Evolutionary conservation across 2,888 invertebrate genomes (phyloP).

Genomic region (Cryptus viduatorius): DNA sequence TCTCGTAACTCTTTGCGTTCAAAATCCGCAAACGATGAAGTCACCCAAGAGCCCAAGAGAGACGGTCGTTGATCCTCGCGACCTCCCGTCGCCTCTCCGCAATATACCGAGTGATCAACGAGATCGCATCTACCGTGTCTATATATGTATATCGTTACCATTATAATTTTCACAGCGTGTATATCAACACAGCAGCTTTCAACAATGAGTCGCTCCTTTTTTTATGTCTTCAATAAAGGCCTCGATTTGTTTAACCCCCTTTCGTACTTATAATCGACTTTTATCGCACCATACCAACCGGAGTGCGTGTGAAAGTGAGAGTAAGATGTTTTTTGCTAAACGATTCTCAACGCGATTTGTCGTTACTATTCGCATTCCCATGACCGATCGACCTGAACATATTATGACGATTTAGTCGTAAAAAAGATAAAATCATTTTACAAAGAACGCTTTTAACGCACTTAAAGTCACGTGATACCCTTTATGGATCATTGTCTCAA

Average conservation of each 20-base stretch:
- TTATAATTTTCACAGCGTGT: constrained; percentile 32
- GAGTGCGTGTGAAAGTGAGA: constrained; percentile 16
- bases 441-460: too few species aligned
- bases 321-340: neutral
- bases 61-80: constrained; percentile 59
- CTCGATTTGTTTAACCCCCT: constrained; percentile 29
- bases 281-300: neutral
- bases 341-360: neutral
- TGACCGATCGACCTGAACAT: neutral
- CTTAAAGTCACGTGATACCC: too few species aligned
- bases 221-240: constrained; percentile 4
- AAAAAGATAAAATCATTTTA: neutral
- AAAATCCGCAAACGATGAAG: constrained; percentile 59
- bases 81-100: constrained; percentile 29
- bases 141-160: neutral
- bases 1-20: constrained; percentile 37
- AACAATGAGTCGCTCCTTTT: constrained; percentile 28
- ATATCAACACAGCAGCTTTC: neutral
- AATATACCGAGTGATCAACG: constrained; percentile 36
- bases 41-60: constrained; percentile 44
- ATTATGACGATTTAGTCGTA: neutral
- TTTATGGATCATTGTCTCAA: too few species aligned
- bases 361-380: neutral
- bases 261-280: neutral
- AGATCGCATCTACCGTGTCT: constrained; percentile 27